Percentiles rank a stretch among this genome's conserved stretches.
phyloP scores from a whole-genome alignment of 2,113 vertebrate genomes.

The Brachionichthys hirsutus region DNA sequence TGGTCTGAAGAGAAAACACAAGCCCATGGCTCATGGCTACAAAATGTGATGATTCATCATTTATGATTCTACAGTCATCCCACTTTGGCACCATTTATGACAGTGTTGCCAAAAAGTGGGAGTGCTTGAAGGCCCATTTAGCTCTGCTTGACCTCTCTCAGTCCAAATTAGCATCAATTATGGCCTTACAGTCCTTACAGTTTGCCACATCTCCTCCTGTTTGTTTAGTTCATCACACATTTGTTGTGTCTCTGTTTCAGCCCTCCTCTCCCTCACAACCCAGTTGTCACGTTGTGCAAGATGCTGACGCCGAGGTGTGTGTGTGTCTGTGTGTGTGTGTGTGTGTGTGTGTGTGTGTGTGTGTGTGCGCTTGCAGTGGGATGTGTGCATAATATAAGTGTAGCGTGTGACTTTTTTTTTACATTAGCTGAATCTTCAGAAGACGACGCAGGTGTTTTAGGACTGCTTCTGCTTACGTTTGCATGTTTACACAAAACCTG shows the following conservation, averaged over 20 bases:
- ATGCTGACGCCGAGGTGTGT: constrained; percentile 53
- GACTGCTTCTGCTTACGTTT: constrained; percentile 11
- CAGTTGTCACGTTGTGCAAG: constrained; percentile 57
- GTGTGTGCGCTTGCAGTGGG: too few relatives aligned
- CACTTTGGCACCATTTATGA: constrained; percentile 24
- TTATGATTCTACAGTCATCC: constrained; percentile 18
- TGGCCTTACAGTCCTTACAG: constrained; percentile 24
- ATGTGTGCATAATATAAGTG: constrained; percentile 1
- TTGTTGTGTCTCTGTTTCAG: constrained; percentile 49
- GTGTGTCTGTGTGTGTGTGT: constrained; percentile 4
- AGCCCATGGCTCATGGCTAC: background rate
- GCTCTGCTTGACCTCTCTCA: constrained; percentile 46
- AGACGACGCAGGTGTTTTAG: constrained; percentile 6
- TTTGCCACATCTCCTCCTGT: constrained; percentile 25
- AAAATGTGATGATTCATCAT: background rate
- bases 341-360: too few relatives aligned
- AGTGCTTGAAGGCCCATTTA: constrained; percentile 39
- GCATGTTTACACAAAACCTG: constrained; percentile 4
- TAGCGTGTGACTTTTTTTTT: constrained; percentile 14
- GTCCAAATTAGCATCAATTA: constrained; percentile 53
- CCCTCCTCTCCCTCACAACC: constrained; percentile 48
- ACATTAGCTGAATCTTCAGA: constrained; percentile 12
- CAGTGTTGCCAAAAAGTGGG: constrained; percentile 20
- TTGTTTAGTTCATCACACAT: constrained; percentile 52
- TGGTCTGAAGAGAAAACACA: background rate